phyloP scores from a whole-genome alignment of 1,140 invertebrate species.

The Papilio xuthus region DNA sequence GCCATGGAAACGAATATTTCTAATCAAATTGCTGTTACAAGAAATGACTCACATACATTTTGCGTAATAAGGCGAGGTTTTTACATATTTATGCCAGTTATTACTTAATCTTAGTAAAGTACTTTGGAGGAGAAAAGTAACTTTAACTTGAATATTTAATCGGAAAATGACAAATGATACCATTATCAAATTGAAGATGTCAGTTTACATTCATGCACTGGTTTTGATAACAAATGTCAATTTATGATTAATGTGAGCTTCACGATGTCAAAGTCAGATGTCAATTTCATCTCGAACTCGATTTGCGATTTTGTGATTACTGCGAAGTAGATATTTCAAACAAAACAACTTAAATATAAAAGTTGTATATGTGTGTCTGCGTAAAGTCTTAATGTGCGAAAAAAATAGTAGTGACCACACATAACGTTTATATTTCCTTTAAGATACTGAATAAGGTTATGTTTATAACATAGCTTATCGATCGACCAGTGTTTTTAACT shows the following conservation, averaged over 20 bases:
- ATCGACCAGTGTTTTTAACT: conserved; percentile 10
- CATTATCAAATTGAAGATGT: not conserved
- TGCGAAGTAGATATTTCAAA: not conserved
- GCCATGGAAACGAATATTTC: too few relatives aligned
- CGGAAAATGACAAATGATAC: not conserved
- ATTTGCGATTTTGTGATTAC: not conserved
- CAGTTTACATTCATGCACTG: not conserved
- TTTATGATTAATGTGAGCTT: not conserved
- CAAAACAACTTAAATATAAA: not conserved
- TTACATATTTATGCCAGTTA: too few relatives aligned
- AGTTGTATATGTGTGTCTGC: not conserved
- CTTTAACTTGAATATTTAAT: too few relatives aligned
- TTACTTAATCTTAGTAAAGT: too few relatives aligned
- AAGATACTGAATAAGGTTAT: conserved; percentile 8
- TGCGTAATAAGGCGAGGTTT: too few relatives aligned
- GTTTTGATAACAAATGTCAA: conserved; percentile 1
- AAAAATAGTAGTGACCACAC: not conserved
- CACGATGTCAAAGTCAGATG: not conserved
- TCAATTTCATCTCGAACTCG: not conserved
- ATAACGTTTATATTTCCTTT: not conserved
- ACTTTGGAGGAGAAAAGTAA: too few relatives aligned
- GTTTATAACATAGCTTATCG: conserved; percentile 23
- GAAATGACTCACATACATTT: too few relatives aligned
- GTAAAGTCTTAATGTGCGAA: not conserved
- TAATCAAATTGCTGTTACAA: too few relatives aligned